These are phyloP conservation scores for Cactoblastis cactorum DNA, from an alignment of 2,888 invertebrate genomes.

Conservation along the genomic window DNA sequence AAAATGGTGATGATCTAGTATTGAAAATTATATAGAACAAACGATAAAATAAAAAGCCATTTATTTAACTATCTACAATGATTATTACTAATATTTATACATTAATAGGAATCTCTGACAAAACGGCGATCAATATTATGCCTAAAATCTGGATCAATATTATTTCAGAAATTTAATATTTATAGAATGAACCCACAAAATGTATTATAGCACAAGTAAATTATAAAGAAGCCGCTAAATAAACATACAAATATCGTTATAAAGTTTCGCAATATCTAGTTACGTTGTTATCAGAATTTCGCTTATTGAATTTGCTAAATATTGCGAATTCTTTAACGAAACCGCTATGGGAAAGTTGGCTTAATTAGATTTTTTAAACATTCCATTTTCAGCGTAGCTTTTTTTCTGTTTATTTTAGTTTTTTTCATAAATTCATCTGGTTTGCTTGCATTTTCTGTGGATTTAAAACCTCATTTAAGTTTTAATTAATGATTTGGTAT, in stretches of 20 bases:
- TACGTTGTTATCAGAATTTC: slow-evolving; percentile 3
- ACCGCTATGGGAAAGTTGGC: background rate
- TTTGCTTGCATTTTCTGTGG: too few relatives aligned
- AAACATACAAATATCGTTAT: background rate
- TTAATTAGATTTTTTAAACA: background rate
- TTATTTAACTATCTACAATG: too few relatives aligned
- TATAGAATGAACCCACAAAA: background rate
- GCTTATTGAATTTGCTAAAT: slow-evolving; percentile 7
- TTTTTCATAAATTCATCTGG: background rate
- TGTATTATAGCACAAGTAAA: background rate
- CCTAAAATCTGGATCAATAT: too few relatives aligned
- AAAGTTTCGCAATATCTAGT: background rate
- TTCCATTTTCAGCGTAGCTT: background rate
- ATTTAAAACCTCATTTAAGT: too few relatives aligned
- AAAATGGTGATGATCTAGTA: too few relatives aligned
- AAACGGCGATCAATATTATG: too few relatives aligned
- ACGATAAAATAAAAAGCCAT: too few relatives aligned
- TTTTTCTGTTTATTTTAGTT: background rate
- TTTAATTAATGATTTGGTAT: too few relatives aligned
- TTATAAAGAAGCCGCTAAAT: background rate
- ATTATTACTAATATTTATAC: too few relatives aligned
- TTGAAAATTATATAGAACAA: too few relatives aligned
- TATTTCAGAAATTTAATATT: background rate
- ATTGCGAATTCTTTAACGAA: background rate
- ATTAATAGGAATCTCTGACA: too few relatives aligned